These are phyloP conservation scores for Drosophila anomalipes DNA, from an alignment of 2,888 invertebrate genomes.

Conservation along the genomic window DNA sequence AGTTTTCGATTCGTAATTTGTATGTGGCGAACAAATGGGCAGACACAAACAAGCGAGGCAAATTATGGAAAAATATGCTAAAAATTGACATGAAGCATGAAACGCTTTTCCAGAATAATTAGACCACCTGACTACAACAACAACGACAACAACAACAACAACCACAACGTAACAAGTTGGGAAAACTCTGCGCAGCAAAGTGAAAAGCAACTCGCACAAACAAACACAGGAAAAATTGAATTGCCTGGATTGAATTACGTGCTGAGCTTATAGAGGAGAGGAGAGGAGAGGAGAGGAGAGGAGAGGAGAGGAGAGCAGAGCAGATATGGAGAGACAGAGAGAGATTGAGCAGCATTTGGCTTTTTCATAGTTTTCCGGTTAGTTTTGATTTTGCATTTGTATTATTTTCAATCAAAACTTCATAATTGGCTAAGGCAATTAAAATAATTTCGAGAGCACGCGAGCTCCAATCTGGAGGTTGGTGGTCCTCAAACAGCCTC, in stretches of 20 bases:
- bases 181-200: conserved; percentile 23
- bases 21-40: conserved; percentile 61
- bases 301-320: not conserved
- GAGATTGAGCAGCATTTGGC: conserved; percentile 21
- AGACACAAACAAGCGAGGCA: conserved; percentile 72
- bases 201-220: conserved; percentile 19
- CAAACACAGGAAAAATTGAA: conserved; percentile 48
- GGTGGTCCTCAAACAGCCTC: conserved; percentile 15
- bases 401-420: conserved; percentile 47
- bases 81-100: conserved; percentile 63
- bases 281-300: not conserved
- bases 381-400: conserved; percentile 41
- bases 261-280: conserved; percentile 40
- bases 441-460: conserved; percentile 43
- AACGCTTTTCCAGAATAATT: conserved; percentile 64
- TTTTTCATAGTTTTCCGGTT: conserved; percentile 32
- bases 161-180: conserved; percentile 18
- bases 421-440: conserved; percentile 69
- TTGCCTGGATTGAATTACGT: conserved; percentile 73
- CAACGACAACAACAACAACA: conserved; percentile 5
- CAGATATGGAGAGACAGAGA: not conserved
- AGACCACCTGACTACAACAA: conserved; percentile 49
- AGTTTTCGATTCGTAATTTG: conserved; percentile 76
- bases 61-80: conserved; percentile 73
- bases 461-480: not conserved